These are phyloP conservation scores for Drosophila teissieri DNA, from an alignment of 1,140 invertebrate species.

Conservation along the genomic window DNA sequence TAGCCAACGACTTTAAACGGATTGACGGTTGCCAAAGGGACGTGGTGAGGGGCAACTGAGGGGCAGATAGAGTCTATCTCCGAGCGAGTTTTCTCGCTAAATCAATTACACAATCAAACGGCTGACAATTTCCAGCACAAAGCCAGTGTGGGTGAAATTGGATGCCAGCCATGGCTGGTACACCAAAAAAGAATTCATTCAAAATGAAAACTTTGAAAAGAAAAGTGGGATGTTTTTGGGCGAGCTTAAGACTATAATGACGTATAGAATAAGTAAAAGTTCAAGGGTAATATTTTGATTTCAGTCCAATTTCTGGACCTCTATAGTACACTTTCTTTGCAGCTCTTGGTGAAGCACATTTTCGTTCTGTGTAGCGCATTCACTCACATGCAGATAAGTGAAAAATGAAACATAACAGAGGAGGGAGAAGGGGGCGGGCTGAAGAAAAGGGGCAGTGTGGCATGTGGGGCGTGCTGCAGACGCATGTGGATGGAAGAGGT, in stretches of 20 bases:
- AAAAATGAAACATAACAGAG: constrained; percentile 33
- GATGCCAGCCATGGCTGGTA: too few relatives aligned
- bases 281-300: too few relatives aligned
- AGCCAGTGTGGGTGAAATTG: neutral
- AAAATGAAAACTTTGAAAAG: neutral
- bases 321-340: too few relatives aligned
- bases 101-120: constrained; percentile 76
- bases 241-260: too few relatives aligned
- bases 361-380: constrained; percentile 10
- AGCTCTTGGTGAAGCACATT: neutral
- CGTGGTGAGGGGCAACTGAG: too few relatives aligned
- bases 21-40: constrained; percentile 24
- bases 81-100: constrained; percentile 48
- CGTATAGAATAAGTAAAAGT: too few relatives aligned
- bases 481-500: constrained; percentile 21
- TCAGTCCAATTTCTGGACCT: too few relatives aligned
- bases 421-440: too few relatives aligned
- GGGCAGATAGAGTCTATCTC: neutral
- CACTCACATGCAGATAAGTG: constrained; percentile 39
- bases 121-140: constrained; percentile 56
- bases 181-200: neutral
- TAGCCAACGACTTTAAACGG: constrained; percentile 73
- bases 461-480: neutral
- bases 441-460: neutral
- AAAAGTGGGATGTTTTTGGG: too few relatives aligned